Base-by-base conservation (phyloP, 1,140 invertebrate genomes). In the Drosophila pruinosa region DNA sequence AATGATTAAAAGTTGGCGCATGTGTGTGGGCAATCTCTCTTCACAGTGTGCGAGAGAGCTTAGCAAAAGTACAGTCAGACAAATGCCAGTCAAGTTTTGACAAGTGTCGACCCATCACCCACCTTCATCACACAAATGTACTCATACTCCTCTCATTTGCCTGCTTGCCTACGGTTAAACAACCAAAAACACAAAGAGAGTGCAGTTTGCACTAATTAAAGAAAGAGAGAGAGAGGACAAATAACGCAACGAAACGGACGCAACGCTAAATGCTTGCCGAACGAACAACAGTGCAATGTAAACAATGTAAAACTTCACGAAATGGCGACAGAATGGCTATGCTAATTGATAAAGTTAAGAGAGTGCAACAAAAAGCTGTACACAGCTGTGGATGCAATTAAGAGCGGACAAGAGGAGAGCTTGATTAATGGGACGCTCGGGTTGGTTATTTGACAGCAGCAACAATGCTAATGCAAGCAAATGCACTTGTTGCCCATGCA, bases 1-100 rank as follows among this genome's bases (percentile, higher is more conserved):
- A 86, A 86, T 86, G 81, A 86, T 86, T 86, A 86, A 88, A 88
- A 88, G 57, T 86, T 72, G 82, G 77, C 82, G 81, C 78, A 75
- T 81, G 74, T 83, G 81, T 86, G 59, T 61, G 78, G 45, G 28
- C 39, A 34, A 45, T 53, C 47, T 63, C 45, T 50, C 8, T 21
- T 19, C 17, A 38, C 12, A 19, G 54, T 34, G 39, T 57, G 36
- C 0, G 24, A 12, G 39, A 8, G 41, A 64, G 62, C 41, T 50
- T 31, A 47, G 63, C 70, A 65, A 71, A 86, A 78, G 81, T 86
- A 86, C 81, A 86, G 81, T 86, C 71, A 67, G 63, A 67, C 81
- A 45, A 72, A 72, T 68, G 62, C 28, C 70, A 83, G 78, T 75
- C 81, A 80, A 56, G 58, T 58, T 75, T 53, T 67, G 67, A 57